phyloP scores from a whole-genome alignment of 2,113 vertebrate genomes.

The Verasper variegatus region DNA sequence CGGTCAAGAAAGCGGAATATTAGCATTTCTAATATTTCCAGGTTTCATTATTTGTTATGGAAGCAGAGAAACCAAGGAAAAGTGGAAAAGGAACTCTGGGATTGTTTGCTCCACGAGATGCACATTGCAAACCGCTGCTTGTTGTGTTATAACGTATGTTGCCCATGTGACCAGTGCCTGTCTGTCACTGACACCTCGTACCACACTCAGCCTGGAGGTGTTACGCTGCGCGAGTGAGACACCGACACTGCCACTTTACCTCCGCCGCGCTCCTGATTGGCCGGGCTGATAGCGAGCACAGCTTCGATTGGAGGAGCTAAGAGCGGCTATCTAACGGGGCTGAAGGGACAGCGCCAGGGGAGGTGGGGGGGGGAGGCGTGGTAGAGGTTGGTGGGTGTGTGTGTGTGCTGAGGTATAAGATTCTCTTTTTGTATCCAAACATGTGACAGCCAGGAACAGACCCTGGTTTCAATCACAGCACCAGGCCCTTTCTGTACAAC shows the following conservation, averaged over 20 bases:
- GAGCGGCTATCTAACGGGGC: slow-evolving; percentile 60
- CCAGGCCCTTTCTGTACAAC: slow-evolving; percentile 70
- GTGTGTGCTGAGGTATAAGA: slow-evolving; percentile 52
- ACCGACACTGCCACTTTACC: slow-evolving; percentile 80
- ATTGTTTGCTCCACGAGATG: not conserved
- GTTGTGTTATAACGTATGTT: not conserved
- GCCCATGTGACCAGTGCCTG: not conserved
- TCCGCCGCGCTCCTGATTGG: slow-evolving; percentile 79
- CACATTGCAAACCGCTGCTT: not conserved
- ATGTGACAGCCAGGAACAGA: slow-evolving; percentile 79
- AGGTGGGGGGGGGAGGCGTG: slow-evolving; percentile 19
- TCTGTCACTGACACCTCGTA: slow-evolving; percentile 67
- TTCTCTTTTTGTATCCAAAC: slow-evolving; percentile 78
- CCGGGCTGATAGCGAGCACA: slow-evolving; percentile 63
- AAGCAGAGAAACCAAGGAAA: too few species aligned
- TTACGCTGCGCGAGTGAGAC: slow-evolving; percentile 59
- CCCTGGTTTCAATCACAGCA: slow-evolving; percentile 88
- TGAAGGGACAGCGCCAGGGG: slow-evolving; percentile 36
- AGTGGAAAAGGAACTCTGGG: not conserved
- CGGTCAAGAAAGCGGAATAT: too few species aligned
- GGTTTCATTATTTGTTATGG: too few species aligned
- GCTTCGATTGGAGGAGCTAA: slow-evolving; percentile 56
- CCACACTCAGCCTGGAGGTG: slow-evolving; percentile 76
- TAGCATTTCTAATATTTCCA: too few species aligned
- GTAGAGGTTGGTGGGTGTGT: slow-evolving; percentile 19